phyloP scores from a whole-genome alignment of 2,113 vertebrate species.

The Taxidea taxus region DNA sequence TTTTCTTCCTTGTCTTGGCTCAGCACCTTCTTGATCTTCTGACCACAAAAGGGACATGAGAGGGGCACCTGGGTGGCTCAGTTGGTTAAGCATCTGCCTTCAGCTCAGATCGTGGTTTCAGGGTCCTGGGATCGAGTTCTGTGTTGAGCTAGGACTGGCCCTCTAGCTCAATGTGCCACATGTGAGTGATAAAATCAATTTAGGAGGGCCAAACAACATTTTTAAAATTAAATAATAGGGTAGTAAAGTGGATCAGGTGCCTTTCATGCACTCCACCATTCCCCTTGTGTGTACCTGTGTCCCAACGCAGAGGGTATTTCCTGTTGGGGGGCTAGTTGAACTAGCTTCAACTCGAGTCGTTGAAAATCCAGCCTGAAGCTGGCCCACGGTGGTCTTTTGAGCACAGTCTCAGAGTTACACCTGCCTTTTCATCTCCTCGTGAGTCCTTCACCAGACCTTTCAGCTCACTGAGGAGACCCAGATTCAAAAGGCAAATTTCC shows the following conservation, averaged over 20 bases:
- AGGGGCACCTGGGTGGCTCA: background rate
- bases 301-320: background rate
- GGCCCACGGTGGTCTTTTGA: fast-evolving
- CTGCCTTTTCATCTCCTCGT: background rate
- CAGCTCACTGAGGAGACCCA: background rate
- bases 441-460: background rate
- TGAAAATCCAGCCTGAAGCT: background rate
- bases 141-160: background rate
- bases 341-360: background rate
- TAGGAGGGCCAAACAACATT: background rate
- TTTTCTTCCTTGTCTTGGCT: background rate
- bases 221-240: background rate
- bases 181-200: background rate
- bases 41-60: background rate
- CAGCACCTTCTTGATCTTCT: background rate
- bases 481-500: background rate
- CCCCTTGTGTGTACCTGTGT: too few relatives aligned
- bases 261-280: background rate
- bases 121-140: background rate
- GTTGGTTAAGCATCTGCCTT: background rate
- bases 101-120: background rate
- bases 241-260: background rate
- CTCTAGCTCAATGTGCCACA: background rate
- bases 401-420: background rate
- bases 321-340: background rate